phyloP scores from a whole-genome alignment of 2,888 invertebrate species.

The Nymphalis urticae region DNA sequence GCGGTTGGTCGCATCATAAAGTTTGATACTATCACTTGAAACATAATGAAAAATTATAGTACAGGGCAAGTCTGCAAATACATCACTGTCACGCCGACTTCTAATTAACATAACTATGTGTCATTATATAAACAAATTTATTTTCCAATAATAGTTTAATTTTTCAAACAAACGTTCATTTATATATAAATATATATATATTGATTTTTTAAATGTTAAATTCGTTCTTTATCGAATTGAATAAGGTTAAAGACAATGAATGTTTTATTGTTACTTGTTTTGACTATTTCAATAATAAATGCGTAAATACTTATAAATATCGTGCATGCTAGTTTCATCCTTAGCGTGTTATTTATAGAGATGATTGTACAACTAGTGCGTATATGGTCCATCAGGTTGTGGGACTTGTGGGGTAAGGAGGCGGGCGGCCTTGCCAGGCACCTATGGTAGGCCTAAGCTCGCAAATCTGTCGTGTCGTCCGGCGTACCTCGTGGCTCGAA shows the following conservation, averaged over 20 bases:
- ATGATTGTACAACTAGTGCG: neutral
- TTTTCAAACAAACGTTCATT: too few relatives aligned
- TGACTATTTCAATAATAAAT: neutral
- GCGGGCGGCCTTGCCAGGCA: constrained; percentile 48
- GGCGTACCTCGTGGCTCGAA: constrained; percentile 37
- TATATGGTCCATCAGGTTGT: constrained; percentile 35
- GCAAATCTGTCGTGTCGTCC: constrained; percentile 50
- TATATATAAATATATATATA: neutral
- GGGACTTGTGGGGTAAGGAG: constrained; percentile 34
- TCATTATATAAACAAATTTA: too few relatives aligned
- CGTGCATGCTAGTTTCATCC: neutral
- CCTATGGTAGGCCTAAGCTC: constrained; percentile 43
- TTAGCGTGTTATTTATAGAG: constrained; percentile 1
- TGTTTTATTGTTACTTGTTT: neutral
- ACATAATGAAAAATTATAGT: neutral
- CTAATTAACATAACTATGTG: too few relatives aligned
- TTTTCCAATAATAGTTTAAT: too few relatives aligned
- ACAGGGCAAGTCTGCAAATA: neutral
- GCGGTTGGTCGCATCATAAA: constrained; percentile 1
- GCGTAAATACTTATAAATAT: neutral
- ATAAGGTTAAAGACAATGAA: neutral
- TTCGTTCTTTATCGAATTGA: neutral
- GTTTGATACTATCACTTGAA: constrained; percentile 1
- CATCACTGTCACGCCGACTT: neutral
- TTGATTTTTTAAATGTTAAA: neutral